These are phyloP conservation scores for Oncorhynchus kisutch DNA, from an alignment of 2,113 vertebrate species.

Conservation along the genomic window DNA sequence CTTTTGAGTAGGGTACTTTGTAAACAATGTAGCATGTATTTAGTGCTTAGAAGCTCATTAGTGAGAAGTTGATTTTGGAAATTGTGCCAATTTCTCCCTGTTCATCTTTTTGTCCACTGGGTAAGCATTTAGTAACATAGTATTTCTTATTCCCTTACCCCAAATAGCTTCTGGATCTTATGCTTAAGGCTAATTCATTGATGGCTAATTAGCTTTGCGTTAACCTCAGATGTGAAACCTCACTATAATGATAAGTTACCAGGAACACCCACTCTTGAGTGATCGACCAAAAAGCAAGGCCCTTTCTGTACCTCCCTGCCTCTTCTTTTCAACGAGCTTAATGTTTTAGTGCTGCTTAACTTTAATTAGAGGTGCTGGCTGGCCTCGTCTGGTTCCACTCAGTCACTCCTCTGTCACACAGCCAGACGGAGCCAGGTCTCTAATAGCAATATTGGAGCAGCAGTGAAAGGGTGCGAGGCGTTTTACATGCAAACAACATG, in stretches of 20 bases:
- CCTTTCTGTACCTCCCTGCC: background rate
- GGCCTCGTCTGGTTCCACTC: background rate
- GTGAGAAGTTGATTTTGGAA: too few species aligned
- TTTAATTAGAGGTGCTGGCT: background rate
- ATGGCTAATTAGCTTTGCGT: too few species aligned
- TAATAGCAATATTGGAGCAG: background rate
- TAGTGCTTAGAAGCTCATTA: too few species aligned
- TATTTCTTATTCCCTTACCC: too few species aligned
- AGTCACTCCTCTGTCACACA: background rate
- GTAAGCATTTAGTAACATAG: too few species aligned
- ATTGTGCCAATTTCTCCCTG: too few species aligned
- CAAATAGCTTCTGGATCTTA: too few species aligned
- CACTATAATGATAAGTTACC: background rate
- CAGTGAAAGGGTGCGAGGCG: background rate
- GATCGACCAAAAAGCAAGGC: background rate
- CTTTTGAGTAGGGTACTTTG: too few species aligned
- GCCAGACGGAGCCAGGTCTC: background rate
- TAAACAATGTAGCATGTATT: too few species aligned
- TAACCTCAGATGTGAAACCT: background rate
- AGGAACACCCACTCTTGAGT: background rate
- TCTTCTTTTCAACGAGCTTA: background rate
- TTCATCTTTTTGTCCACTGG: too few species aligned
- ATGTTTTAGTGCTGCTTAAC: background rate
- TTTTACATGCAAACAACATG: constrained; percentile 5
- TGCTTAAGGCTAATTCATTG: too few species aligned